Evolutionary conservation across 2,888 invertebrate species (phyloP), one percentile per base, ranked within the genome.

Genomic region (Amphipoea lucens): DNA sequence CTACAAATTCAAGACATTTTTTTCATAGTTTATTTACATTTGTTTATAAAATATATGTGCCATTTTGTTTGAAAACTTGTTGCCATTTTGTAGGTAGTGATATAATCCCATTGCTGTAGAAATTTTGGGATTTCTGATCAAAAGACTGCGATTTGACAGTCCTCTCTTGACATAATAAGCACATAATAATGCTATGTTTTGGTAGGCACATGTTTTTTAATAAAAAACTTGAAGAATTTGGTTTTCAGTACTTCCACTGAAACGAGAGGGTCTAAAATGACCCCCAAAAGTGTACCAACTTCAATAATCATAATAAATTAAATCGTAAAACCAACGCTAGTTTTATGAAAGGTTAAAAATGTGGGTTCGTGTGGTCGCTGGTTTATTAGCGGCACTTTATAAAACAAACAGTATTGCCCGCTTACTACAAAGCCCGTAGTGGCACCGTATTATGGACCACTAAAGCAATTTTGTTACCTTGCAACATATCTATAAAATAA

Each of bases 401-500:
- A 90, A 92, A 92, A 92, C 91, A 92, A 92, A 92, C 89, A 91
- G 87, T 90, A 89, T 88, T 79, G 86, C 86, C 74, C 82, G 84
- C 87, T 85, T 89, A 87, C 85, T 88, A 90, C 88, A 84, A 90
- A 90, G 87, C 83, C 82, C 79, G 78, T 90, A 90, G 88, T 90
- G 87, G 87, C 87, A 90, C 81, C 68, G 84, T 87, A 89, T 92
- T 90, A 90, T 90, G 75, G 84, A 89, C 87, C 86, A 91, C 87
- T 91, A 90, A 92, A 93, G 90, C 83, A 88, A 91, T 92, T 93
- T 91, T 90, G 91, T 92, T 91, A 89, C 90, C 89, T 88, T 90
- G 89, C 89, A 91, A 90, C 90, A 90, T 89, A 90, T 87, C 90
- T 89, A 94, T 94, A 93, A 93, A 94, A 91, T 92, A 92, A 94